These are phyloP conservation scores for Laticauda laticaudata DNA, from an alignment of 2,113 vertebrate species.

Conservation along the genomic window DNA sequence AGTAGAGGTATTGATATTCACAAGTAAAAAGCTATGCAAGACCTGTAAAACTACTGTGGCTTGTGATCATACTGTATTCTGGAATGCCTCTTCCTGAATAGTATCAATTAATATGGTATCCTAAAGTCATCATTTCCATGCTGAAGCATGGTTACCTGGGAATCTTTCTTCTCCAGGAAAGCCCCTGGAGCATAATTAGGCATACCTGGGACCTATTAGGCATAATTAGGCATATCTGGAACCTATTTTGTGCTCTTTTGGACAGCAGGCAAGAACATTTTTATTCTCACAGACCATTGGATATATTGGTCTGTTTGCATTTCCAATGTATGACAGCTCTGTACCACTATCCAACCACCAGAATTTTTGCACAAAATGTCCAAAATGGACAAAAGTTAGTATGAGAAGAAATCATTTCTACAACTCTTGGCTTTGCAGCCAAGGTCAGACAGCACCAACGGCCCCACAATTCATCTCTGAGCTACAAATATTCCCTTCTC, in stretches of 20 bases:
- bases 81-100: background rate
- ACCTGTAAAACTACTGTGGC: background rate
- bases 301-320: background rate
- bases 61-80: background rate
- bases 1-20: background rate
- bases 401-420: conserved; percentile 45
- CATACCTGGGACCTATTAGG: background rate
- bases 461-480: background rate
- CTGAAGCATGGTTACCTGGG: background rate
- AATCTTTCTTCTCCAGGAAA: background rate
- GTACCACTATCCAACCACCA: conserved; percentile 40
- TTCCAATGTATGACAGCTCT: background rate
- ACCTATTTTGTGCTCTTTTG: background rate
- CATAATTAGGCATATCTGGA: background rate
- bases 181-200: background rate
- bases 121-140: background rate
- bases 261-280: background rate
- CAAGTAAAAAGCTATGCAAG: background rate
- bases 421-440: background rate
- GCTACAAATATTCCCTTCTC: background rate
- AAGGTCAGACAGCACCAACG: background rate
- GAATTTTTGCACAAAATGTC: conserved; percentile 49
- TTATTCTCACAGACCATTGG: background rate
- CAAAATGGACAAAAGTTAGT: conserved; percentile 51
- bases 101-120: background rate